Base-by-base conservation (phyloP, 2,113 vertebrate genomes). In the Desmodus rotundus region DNA sequence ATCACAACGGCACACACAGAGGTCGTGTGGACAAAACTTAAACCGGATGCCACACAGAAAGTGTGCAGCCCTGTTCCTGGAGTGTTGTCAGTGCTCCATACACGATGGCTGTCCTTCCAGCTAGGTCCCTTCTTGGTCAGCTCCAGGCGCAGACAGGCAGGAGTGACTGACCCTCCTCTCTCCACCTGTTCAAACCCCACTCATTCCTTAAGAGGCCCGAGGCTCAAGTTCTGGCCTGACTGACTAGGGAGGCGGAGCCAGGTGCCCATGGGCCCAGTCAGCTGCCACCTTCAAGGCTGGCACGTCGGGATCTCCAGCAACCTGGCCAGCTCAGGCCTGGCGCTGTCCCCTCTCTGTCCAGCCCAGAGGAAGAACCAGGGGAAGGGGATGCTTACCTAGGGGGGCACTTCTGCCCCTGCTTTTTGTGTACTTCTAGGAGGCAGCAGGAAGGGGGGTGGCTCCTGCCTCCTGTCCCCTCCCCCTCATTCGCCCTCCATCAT, bases 401-500 rank as follows among this genome's bases (percentile, higher is more conserved):
- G 31, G 38, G 73, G 22, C 52, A 28, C n/a, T 74, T 73, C 26
- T 54, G 43, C 36, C 7, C 26, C 31, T 14, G 19, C 63, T 58
- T 52, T 76, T 28, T 11, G 31, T 52, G 17, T 17, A 16, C 24
- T 36, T 31, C 52, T 19, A 24, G 67, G 12, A 11, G 94, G 41
- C 82, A 87, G 83, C 50, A 73, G 95, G 84, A 89, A 91, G 88
- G 73, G 28, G 96, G 73, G 61, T 11, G 68, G 58, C 26, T 90
- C 92, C n/a, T 86, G 91, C 87, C 89, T 63, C 81, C 74, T 82
- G 52, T 19, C 17, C 58, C 5, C n/a, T 16, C 15, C 4, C 26
- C 17, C n/a, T 85, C 8, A 0, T n/a, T 43, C 6, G 1, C 3
- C 41, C 52, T 63, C 97, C 95, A 97, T 98, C 95, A 89, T 87